Percentiles rank a stretch among this genome's conserved stretches.
phyloP scores from a whole-genome alignment of 2,113 vertebrate genomes.

The Sander vitreus region DNA sequence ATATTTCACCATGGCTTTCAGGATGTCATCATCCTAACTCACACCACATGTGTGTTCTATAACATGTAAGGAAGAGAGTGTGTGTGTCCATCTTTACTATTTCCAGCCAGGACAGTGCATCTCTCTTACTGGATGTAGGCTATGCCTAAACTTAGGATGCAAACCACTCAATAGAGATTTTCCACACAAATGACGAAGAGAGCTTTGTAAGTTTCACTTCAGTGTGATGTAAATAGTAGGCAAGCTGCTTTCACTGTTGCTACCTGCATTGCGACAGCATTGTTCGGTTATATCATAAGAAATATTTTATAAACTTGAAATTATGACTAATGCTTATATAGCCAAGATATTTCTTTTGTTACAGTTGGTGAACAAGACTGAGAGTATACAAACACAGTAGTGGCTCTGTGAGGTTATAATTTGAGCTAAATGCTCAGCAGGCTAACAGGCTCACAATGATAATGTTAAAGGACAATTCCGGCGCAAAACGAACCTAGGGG shows the following conservation, averaged over 20 bases:
- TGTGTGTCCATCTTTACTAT: constrained; percentile 10
- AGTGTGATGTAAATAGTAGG: constrained; percentile 16
- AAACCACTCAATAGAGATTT: constrained; percentile 50
- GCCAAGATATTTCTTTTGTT: not conserved
- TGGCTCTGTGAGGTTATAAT: not conserved
- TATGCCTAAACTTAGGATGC: constrained; percentile 38
- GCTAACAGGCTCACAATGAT: not conserved
- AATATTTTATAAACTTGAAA: not conserved
- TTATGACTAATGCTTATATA: not conserved
- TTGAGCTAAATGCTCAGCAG: not conserved
- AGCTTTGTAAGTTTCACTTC: constrained; percentile 45
- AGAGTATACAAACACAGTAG: not conserved
- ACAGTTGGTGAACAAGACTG: not conserved
- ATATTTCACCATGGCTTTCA: constrained; percentile 61
- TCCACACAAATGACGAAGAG: constrained; percentile 23
- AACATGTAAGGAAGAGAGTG: constrained; percentile 18
- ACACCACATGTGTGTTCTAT: not conserved
- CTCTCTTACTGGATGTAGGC: constrained; percentile 10
- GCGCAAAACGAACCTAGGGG: no score
- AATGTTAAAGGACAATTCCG: not conserved
- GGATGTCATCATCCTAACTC: constrained; percentile 12
- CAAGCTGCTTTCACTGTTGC: not conserved
- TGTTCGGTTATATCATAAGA: not conserved
- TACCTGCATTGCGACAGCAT: not conserved
- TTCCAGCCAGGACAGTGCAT: not conserved